phyloP scores from a whole-genome alignment of 2,113 vertebrate species.

The Sclerurus mexicanus region DNA sequence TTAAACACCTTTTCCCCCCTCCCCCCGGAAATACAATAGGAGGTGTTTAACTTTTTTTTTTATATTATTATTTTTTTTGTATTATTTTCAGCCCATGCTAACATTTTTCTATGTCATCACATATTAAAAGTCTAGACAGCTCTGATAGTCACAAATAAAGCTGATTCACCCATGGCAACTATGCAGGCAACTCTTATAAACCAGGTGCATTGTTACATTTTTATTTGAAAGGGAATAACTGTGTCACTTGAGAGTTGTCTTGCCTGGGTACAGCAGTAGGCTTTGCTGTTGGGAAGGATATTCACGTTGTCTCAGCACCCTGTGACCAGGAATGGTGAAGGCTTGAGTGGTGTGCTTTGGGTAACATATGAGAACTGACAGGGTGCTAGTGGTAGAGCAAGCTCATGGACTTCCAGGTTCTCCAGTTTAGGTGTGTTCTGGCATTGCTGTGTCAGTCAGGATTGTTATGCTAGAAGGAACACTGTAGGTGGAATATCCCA shows the following conservation, averaged over 20 bases:
- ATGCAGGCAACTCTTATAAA: background rate
- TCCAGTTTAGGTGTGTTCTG: background rate
- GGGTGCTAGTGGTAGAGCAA: background rate
- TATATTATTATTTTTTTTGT: no score
- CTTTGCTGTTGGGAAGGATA: background rate
- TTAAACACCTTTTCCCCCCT: background rate
- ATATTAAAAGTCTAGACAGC: background rate
- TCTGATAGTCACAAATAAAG: background rate
- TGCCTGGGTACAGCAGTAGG: background rate
- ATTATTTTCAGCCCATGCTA: background rate
- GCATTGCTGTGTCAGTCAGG: background rate
- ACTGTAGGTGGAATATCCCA: background rate
- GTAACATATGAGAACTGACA: background rate
- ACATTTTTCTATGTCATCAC: background rate
- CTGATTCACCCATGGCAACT: background rate
- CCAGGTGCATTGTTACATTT: background rate
- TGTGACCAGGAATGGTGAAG: background rate
- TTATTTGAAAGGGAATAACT: background rate
- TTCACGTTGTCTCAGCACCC: background rate
- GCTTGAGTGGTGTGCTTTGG: background rate
- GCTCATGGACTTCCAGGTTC: background rate
- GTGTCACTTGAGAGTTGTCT: background rate
- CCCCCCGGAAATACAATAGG: background rate
- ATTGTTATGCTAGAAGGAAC: background rate
- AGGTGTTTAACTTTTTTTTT: background rate